phyloP scores from a whole-genome alignment of 2,113 vertebrate genomes.

The Suricata suricatta region DNA sequence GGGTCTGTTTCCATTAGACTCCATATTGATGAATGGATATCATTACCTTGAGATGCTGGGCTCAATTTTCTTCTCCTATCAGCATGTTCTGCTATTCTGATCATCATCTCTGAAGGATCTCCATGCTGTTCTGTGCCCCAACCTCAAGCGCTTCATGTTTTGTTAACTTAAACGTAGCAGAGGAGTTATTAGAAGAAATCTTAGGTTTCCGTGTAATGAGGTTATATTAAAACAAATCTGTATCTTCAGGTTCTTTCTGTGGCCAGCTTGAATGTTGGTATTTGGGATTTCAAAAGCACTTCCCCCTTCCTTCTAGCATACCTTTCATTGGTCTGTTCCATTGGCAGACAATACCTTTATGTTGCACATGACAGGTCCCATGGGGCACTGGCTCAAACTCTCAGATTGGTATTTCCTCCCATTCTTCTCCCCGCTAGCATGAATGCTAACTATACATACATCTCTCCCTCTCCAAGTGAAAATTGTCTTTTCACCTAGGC shows the following conservation, averaged over 20 bases:
- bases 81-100: neutral
- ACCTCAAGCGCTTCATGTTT: neutral
- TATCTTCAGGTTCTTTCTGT: neutral
- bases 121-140: neutral
- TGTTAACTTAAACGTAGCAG: neutral
- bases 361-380: neutral
- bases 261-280: neutral
- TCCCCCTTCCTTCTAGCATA: neutral
- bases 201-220: neutral
- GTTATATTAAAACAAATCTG: neutral
- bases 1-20: neutral
- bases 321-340: neutral
- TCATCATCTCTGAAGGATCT: neutral
- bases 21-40: neutral
- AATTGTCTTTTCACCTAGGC: neutral
- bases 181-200: neutral
- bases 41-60: neutral
- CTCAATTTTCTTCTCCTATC: neutral
- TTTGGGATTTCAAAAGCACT: neutral
- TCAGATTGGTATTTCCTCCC: neutral
- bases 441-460: neutral
- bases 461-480: neutral
- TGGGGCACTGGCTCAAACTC: neutral
- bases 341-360: neutral
- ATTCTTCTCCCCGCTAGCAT: neutral